phyloP scores from a whole-genome alignment of 2,113 vertebrate genomes.

The Aphyosemion australe region DNA sequence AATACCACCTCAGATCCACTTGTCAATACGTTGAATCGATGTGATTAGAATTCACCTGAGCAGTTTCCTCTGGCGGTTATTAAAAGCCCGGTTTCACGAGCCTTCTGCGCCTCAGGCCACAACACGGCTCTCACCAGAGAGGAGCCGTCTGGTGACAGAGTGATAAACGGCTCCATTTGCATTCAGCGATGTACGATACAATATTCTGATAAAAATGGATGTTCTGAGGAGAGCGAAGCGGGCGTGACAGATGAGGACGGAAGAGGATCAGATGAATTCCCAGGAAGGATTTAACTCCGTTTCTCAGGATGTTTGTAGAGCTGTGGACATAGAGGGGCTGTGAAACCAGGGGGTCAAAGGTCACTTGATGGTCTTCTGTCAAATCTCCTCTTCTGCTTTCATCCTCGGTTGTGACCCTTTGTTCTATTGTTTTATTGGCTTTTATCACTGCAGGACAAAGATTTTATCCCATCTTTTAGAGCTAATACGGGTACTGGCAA shows the following conservation, averaged over 20 bases:
- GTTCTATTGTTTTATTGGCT: neutral
- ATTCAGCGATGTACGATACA: slow-evolving; percentile 68
- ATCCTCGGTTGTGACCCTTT: slow-evolving; percentile 29
- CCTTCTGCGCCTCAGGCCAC: slow-evolving; percentile 8
- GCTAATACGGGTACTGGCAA: too few species aligned
- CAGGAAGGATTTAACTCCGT: slow-evolving; percentile 53
- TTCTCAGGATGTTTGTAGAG: slow-evolving; percentile 22
- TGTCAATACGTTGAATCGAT: slow-evolving; percentile 75
- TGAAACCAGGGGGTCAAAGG: slow-evolving; percentile 17
- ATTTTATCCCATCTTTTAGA: slow-evolving; percentile 13
- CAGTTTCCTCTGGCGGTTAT: slow-evolving; percentile 62
- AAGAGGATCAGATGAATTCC: slow-evolving; percentile 60
- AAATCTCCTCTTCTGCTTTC: slow-evolving; percentile 25
- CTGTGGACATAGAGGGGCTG: slow-evolving; percentile 3
- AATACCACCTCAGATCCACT: slow-evolving; percentile 40
- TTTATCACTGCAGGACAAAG: slow-evolving; percentile 40
- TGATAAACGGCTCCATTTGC: slow-evolving; percentile 72
- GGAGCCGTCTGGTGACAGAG: slow-evolving; percentile 48
- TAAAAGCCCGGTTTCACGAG: slow-evolving; percentile 54
- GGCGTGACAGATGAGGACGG: slow-evolving; percentile 54
- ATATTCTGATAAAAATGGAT: slow-evolving; percentile 68
- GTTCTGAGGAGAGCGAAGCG: slow-evolving; percentile 31
- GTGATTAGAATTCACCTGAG: slow-evolving; percentile 70
- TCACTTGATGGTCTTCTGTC: slow-evolving; percentile 23
- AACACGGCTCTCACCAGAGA: slow-evolving; percentile 7